Conservation (phyloP, 1,140 invertebrate species). For the Ptiloglossa arizonensis region DNA sequence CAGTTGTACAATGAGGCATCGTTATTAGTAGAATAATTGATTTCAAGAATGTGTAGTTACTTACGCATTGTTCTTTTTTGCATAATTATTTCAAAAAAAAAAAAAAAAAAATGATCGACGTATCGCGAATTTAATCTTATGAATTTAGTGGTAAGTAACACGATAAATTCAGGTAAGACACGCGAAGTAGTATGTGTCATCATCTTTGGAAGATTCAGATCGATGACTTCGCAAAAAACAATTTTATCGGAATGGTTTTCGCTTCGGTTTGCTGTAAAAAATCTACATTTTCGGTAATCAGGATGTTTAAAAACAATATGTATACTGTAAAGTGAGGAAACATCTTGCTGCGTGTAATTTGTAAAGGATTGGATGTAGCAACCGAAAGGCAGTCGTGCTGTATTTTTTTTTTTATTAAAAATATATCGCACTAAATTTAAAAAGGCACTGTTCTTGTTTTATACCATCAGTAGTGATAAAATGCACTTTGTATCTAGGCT, state of each 20-base stretch:
- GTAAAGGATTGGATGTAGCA: background rate
- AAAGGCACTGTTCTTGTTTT: background rate
- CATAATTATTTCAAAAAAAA: too few relatives aligned
- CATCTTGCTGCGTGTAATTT: background rate
- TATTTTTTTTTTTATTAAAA: slow-evolving; percentile 18
- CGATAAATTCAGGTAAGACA: slow-evolving; percentile 13
- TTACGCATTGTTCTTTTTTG: background rate
- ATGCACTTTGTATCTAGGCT: too few relatives aligned
- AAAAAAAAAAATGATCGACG: too few relatives aligned
- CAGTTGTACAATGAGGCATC: background rate
- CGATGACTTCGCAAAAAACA: background rate
- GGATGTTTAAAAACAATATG: background rate
- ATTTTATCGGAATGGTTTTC: background rate
- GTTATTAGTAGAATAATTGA: background rate
- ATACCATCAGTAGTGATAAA: background rate
- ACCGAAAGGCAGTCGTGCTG: background rate
- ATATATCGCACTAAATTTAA: background rate
- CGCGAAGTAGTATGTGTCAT: background rate
- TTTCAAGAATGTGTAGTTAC: background rate
- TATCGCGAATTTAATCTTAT: background rate
- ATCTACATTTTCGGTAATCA: too few relatives aligned
- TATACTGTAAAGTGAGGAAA: background rate
- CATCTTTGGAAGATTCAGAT: background rate
- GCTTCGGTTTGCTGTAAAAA: background rate
- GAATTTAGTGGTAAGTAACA: slow-evolving; percentile 40